phyloP scores from a whole-genome alignment of 2,113 vertebrate species.

The Eudorcas thomsonii region DNA sequence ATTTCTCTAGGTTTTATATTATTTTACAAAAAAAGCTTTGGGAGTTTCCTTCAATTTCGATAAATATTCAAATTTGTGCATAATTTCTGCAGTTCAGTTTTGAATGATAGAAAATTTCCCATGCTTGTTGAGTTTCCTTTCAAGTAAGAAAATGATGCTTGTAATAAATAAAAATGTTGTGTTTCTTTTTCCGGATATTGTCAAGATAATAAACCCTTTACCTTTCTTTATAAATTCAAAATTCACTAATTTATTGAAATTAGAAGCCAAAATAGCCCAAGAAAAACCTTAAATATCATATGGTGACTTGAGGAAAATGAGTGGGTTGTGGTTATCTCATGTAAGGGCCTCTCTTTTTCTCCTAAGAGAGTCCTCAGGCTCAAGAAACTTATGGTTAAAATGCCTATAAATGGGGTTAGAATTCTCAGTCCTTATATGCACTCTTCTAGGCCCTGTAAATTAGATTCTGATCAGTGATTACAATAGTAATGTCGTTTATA shows the following conservation, averaged over 20 bases:
- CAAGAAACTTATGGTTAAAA: background rate
- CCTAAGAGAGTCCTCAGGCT: background rate
- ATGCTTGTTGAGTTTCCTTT: constrained; percentile 60
- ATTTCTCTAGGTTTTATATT: constrained; percentile 26
- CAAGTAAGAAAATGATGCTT: constrained; percentile 58
- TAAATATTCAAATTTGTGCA: constrained; percentile 53
- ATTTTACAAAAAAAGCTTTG: constrained; percentile 53
- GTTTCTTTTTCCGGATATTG: constrained; percentile 13
- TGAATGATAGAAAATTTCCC: constrained; percentile 70
- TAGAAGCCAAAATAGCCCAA: background rate
- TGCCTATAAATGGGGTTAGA: background rate
- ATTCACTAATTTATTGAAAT: background rate
- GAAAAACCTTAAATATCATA: background rate
- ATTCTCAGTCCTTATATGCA: background rate
- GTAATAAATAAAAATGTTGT: constrained; percentile 46
- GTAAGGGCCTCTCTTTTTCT: background rate
- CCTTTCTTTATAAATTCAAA: constrained; percentile 17
- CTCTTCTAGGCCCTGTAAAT: background rate
- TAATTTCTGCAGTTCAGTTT: constrained; percentile 68
- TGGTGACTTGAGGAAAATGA: background rate
- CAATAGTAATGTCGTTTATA: background rate
- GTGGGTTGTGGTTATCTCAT: background rate
- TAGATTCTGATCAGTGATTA: background rate
- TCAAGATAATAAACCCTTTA: background rate
- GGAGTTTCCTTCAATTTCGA: constrained; percentile 58